Conservation (phyloP, 2,888 invertebrate species). For the Leptinotarsa tumamoca region DNA sequence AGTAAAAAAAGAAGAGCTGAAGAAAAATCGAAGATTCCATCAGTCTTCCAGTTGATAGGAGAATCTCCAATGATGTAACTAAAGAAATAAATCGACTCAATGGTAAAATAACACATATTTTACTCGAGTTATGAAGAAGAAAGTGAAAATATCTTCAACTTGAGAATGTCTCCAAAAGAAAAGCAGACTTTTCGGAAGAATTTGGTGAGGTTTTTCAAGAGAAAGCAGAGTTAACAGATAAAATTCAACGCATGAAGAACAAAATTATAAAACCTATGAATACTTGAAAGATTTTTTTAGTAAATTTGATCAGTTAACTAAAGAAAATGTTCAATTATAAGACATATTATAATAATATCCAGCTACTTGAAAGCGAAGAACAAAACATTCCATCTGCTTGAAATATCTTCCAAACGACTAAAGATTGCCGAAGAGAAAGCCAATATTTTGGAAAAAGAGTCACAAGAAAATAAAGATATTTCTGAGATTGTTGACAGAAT, state of each 20-base stretch:
- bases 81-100: not conserved
- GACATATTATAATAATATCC: conserved; percentile 24
- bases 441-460: conserved; percentile 34
- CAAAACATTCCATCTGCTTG: conserved; percentile 29
- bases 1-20: conserved; percentile 28
- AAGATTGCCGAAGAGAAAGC: conserved; percentile 39
- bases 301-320: conserved; percentile 30
- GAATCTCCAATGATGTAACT: conserved; percentile 23
- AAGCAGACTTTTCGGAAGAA: conserved; percentile 42
- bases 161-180: conserved; percentile 38
- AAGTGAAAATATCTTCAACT: conserved; percentile 38
- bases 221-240: conserved; percentile 30
- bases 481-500: conserved; percentile 44
- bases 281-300: conserved; percentile 31
- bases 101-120: conserved; percentile 6
- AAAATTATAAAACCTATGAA: conserved; percentile 36
- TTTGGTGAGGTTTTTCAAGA: conserved; percentile 43
- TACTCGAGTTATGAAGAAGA: conserved; percentile 32
- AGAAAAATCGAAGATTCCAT: conserved; percentile 38
- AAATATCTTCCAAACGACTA: conserved; percentile 27
- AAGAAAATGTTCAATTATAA: conserved; percentile 32
- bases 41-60: conserved; percentile 26
- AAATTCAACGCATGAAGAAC: conserved; percentile 33
- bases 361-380: conserved; percentile 37
- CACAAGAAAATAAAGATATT: conserved; percentile 42